Evolutionary conservation across 2,797 vertebrate genomes (phyloP), one percentile per base, ranked within the genome.

Genomic region (Mionectes olivaceus): DNA sequence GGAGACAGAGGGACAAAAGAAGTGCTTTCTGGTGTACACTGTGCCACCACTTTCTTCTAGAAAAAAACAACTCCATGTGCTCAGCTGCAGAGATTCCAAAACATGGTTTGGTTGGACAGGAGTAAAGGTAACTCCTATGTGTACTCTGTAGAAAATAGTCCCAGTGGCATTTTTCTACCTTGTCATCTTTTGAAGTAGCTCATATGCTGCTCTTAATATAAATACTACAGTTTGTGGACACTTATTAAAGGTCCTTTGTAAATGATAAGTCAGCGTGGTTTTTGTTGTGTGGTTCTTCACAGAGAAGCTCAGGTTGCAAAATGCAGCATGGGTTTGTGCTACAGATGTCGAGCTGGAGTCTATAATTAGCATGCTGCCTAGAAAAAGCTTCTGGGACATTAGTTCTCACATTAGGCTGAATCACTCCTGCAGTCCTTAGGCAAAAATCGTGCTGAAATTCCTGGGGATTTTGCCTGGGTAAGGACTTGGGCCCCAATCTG

Each of bases 281-380:
- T 93, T 47, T 75, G 30, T 89, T 53, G 33, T 13, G n/a, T 41
- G 37, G 24, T 8, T 79, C 74, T 59, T 73, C 71, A 11, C 19
- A 50, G 49, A 64, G 76, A 30, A 69, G 71, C 53, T 89, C 75
- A 75, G 65, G 61, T 78, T 94, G 73, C 85, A 91, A 47, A 88
- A 53, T 50, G 19, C 68, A 83, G 76, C 67, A 32, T 4, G 18
- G 24, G 16, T 80, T 80, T 92, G 60, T 56, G 73, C 75, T 78
- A 43, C 89, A 87, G 63, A 87, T 89, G 89, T 89, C 39, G 9
- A 85, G 56, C 30, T 68, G 9, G 25, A 37, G 76, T 10, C 90
- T 94, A 39, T 95, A 83, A 87, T 95, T 96, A 89, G 75, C 46
- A 8, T 8, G 5, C 46, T 90, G 92, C 65, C 84, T 86, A 53